These are phyloP conservation scores for Sandelia bainsii DNA, from an alignment of 2,797 vertebrate genomes.

Conservation along the genomic window DNA sequence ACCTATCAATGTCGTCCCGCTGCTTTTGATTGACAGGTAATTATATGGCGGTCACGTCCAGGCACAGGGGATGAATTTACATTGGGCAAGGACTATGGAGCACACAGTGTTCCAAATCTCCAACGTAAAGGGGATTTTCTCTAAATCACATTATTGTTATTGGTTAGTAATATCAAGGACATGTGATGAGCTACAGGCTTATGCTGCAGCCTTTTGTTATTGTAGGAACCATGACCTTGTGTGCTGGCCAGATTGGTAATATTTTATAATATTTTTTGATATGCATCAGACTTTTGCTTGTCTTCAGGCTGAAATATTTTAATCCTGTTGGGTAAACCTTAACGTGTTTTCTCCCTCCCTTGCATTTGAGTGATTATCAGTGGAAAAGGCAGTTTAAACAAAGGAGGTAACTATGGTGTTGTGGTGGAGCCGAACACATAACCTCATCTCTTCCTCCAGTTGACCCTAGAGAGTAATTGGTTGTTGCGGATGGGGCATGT, in stretches of 20 bases:
- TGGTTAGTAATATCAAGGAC: conserved; percentile 62
- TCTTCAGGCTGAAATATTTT: conserved; percentile 14
- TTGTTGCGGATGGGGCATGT: too few species aligned
- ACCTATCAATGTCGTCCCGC: conserved; percentile 65
- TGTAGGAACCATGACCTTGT: conserved; percentile 36
- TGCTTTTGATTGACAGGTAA: conserved; percentile 71
- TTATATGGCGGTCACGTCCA: conserved; percentile 62
- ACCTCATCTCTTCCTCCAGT: too few species aligned
- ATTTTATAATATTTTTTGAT: conserved; percentile 7
- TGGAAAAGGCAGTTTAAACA: background rate
- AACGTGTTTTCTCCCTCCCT: background rate
- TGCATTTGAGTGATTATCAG: background rate
- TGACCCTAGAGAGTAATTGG: too few species aligned
- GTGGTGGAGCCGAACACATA: too few species aligned
- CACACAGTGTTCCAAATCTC: conserved; percentile 51
- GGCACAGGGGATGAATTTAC: conserved; percentile 49
- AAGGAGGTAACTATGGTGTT: too few species aligned
- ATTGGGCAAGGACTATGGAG: conserved; percentile 55
- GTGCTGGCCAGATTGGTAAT: conserved; percentile 7
- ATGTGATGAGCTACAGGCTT: conserved; percentile 23
- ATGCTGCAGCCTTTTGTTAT: conserved; percentile 42
- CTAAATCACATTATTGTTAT: conserved; percentile 67
- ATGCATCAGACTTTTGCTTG: background rate
- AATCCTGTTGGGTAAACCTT: conserved; percentile 30
- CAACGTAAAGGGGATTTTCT: conserved; percentile 67